phyloP scores from a whole-genome alignment of 2,113 vertebrate genomes.

The Salvelinus sp. region DNA sequence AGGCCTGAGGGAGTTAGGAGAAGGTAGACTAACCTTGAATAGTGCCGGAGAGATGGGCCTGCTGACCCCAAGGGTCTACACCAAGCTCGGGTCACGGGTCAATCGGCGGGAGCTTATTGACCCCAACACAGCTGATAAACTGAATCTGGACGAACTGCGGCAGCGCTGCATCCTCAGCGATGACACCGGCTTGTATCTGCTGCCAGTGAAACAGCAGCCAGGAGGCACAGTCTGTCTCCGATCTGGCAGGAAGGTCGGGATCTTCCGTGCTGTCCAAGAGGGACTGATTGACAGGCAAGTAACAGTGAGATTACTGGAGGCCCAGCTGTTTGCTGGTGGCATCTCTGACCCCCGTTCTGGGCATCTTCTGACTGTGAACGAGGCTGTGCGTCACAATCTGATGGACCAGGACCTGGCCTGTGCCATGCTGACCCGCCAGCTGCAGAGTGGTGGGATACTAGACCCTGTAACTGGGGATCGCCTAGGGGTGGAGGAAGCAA shows the following conservation, averaged over 20 bases:
- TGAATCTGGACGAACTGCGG: constrained; percentile 77
- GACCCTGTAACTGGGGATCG: constrained; percentile 78
- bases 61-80: constrained; percentile 63
- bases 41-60: constrained; percentile 71
- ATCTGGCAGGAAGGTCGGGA: constrained; percentile 83
- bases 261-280: constrained; percentile 87
- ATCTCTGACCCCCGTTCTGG: constrained; percentile 90
- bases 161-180: constrained; percentile 77
- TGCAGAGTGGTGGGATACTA: constrained; percentile 84
- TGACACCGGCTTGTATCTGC: constrained; percentile 79
- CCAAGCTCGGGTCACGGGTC: constrained; percentile 72
- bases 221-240: constrained; percentile 84
- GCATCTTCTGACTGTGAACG: constrained; percentile 80
- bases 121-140: constrained; percentile 88
- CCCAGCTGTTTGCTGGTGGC: constrained; percentile 92
- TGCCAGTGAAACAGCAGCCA: constrained; percentile 85
- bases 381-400: constrained; percentile 80
- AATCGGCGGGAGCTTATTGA: constrained; percentile 82
- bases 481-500: constrained; percentile 81
- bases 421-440: constrained; percentile 81
- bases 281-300: constrained; percentile 88
- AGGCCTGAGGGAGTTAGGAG: constrained; percentile 63
- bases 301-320: constrained; percentile 82
- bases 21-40: constrained; percentile 72
- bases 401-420: constrained; percentile 89